phyloP scores from a whole-genome alignment of 2,888 invertebrate genomes.

The Hymenopus coronatus region DNA sequence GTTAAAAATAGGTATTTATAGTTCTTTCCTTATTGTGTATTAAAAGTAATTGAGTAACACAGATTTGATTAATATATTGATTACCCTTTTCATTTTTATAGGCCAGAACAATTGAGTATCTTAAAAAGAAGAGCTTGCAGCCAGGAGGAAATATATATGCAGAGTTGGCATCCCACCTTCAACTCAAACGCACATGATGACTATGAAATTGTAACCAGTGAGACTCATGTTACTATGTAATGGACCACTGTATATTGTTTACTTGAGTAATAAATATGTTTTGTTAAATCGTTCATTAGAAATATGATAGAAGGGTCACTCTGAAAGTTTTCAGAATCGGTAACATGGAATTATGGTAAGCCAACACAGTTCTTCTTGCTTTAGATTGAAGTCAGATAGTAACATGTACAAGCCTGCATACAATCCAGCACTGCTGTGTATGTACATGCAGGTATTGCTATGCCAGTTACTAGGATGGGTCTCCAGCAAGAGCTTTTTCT shows the following conservation, averaged over 20 bases:
- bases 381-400: no score
- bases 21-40: no score
- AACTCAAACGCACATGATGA: not conserved
- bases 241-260: not conserved
- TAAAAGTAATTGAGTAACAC: not conserved
- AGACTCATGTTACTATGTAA: not conserved
- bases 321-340: no score
- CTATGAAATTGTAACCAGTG: not conserved
- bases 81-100: slow-evolving; percentile 35
- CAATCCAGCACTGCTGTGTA: no score
- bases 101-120: slow-evolving; percentile 41
- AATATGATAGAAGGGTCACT: no score
- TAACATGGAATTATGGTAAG: no score
- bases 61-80: slow-evolving; percentile 5
- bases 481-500: no score
- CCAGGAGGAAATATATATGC: slow-evolving; percentile 26
- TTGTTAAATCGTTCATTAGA: not conserved
- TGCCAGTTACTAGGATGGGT: no score
- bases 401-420: no score
- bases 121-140: slow-evolving; percentile 31
- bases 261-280: not conserved
- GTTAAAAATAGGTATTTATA: no score
- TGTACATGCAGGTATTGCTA: no score
- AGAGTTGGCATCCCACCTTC: slow-evolving; percentile 30
- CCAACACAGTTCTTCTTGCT: no score